phyloP scores from a whole-genome alignment of 2,888 invertebrate genomes.

The Caenorhabditis sp. region DNA sequence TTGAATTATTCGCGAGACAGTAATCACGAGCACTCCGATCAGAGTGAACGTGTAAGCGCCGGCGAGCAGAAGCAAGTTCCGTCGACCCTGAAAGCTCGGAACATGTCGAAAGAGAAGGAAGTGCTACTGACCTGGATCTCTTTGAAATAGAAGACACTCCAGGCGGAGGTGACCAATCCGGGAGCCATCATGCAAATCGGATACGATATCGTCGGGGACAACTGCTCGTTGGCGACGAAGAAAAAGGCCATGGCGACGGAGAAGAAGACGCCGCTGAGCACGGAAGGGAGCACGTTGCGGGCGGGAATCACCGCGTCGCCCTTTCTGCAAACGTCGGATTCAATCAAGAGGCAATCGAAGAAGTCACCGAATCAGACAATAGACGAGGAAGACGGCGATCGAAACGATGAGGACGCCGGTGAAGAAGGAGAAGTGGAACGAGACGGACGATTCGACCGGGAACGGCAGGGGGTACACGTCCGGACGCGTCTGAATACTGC shows the following conservation, averaged over 20 bases:
- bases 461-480: slow-evolving; percentile 28
- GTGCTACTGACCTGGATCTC: slow-evolving; percentile 26
- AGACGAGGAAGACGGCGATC: slow-evolving; percentile 7
- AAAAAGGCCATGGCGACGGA: slow-evolving; percentile 27
- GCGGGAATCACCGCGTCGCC: slow-evolving; percentile 15
- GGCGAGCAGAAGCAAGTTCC: slow-evolving; percentile 59
- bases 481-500: slow-evolving; percentile 30
- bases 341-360: not conserved
- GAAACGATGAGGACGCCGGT: slow-evolving; percentile 25
- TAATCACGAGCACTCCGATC: slow-evolving; percentile 58
- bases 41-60: slow-evolving; percentile 59
- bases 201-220: slow-evolving; percentile 48
- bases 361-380: not conserved
- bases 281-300: slow-evolving; percentile 18
- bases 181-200: slow-evolving; percentile 55
- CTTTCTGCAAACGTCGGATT: slow-evolving; percentile 11
- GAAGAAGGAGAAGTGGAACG: slow-evolving; percentile 44
- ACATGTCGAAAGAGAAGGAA: too few species aligned
- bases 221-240: slow-evolving; percentile 38
- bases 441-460: slow-evolving; percentile 11
- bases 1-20: slow-evolving; percentile 23
- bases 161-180: slow-evolving; percentile 44
- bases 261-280: slow-evolving; percentile 43
- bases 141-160: slow-evolving; percentile 56
- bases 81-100: too few species aligned